Percentiles rank a stretch among this genome's conserved stretches.
Evolutionary conservation across 53 echinoderm and acorn worm species (phyloP).

Genomic region (Mesocentrotus franciscanus): DNA sequence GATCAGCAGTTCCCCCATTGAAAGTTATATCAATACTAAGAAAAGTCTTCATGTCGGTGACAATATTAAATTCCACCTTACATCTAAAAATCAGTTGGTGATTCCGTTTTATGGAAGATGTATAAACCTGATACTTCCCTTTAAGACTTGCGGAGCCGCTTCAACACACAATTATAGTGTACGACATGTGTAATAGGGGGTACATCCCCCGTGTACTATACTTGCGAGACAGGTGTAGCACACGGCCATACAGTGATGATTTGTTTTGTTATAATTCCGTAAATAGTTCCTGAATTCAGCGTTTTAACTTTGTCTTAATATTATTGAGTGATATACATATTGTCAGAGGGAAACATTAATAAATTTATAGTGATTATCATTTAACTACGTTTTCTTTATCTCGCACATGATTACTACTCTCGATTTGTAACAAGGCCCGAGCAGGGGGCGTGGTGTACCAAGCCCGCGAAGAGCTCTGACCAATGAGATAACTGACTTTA

Average conservation of each 20-base stretch:
- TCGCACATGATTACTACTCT: not conserved
- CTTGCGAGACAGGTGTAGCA: constrained; percentile 23
- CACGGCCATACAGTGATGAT: not conserved
- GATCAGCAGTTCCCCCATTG: too few species aligned
- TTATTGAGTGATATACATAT: not conserved
- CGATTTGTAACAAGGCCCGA: not conserved
- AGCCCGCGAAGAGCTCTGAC: constrained; percentile 52
- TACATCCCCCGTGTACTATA: not conserved
- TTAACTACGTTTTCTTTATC: not conserved
- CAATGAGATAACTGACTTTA: constrained; percentile 65
- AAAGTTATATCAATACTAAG: too few species aligned
- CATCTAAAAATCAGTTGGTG: too few species aligned
- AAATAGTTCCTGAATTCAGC: not conserved
- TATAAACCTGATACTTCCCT: constrained; percentile 19
- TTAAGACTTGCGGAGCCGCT: not conserved
- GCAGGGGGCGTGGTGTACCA: not conserved
- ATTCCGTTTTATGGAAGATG: too few species aligned
- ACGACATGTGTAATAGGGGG: not conserved
- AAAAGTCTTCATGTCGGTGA: too few species aligned
- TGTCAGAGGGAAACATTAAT: not conserved
- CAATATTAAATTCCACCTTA: too few species aligned
- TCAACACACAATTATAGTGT: not conserved
- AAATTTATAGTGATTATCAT: not conserved
- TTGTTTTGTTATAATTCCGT: not conserved
- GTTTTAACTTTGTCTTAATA: not conserved